Base-by-base conservation (phyloP, 2,888 invertebrate species). In the Andrena bucephala region DNA sequence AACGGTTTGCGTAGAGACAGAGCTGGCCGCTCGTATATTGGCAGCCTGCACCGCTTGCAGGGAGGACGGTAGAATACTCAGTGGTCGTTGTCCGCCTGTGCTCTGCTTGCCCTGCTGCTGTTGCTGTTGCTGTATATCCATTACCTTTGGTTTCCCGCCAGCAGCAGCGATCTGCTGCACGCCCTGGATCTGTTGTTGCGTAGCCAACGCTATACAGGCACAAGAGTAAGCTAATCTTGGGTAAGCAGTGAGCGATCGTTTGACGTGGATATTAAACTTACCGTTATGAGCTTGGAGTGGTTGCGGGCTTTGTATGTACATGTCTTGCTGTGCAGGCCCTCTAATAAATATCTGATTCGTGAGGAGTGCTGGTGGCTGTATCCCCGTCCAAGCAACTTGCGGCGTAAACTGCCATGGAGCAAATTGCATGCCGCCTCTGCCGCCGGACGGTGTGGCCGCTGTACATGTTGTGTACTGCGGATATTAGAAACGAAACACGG, bases 291-390 rank as follows among this genome's bases (percentile, higher is more conserved):
- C 94, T 91, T 96, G 96, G 75, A 96, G 95, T 0, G 95, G 94
- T 84, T 96, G 96, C 16, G 97, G 97, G 87, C 96, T 97, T 90
- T 97, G 97, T 89, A 98, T 97, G 92, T 97, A 98, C 97, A 98
- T 97, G 92, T 98, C 98, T 1, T 96, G 96, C 92, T 97, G 98
- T 2, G 94, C 92, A 0, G 97, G 95, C 27, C 97, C 97, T 57
- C 98, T 94, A 86, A 98, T 98, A 93, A 97, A 97, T 90, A 98
- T 97, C 7, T 97, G 97, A 94, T 97, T 97, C 20, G 94, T 94
- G 13, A 97, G 94, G 5, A 97, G 94, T 0, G 97, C 95, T 50
- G 96, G 95, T 0, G 97, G 96, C 88, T 96, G 97, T 31, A 97
- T 92, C 0, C 97, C 96, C 0, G 97, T 95, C 97, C 97, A 98